Base-by-base conservation (phyloP, 2,888 invertebrate genomes). In the Torymus tubicola region DNA sequence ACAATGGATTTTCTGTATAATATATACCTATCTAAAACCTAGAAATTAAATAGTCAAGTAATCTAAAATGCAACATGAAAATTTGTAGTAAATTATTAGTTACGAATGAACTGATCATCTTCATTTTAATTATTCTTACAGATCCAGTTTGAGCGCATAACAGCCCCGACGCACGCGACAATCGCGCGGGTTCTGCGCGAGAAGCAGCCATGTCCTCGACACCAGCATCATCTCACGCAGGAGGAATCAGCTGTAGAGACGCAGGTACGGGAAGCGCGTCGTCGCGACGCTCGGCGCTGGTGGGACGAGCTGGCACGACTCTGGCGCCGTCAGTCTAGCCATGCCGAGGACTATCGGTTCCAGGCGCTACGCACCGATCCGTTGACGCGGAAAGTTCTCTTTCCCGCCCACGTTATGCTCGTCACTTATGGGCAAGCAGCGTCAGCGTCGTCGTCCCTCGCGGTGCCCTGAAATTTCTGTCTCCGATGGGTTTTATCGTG, bases 161-260 rank as follows among this genome's bases (percentile, higher is more conserved):
- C 93, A 10, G 94, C 94, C 0, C 94, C 94, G 1, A 95, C 95
- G 0, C 93, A 93, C 86, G 93, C 95, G 14, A 94, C 94, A n/a
- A 83, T 93, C 75, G 88, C 91, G 55, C 93, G 94, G 73, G 84
- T 81, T n/a, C 12, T 63, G 8, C 68, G 71, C 58, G 84, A 81
- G 2, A 82, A 83, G 24, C 80, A 80, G 12, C 60, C 81, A 4
- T 90, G 90, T 82, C 86, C 87, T 1, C 85, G 86, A 12, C 87
- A 88, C 57, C 81, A 78, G 61, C 85, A 86, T 21, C 87, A 84
- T 24, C 57, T 85, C 2, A 82, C 74, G 2, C 84, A 83, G 53
- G 83, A 86, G 16, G 85, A 88, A 42, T 80, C 69, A n/a, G 65
- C 76, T 11, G 50, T 84, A 63, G 84, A 76, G 52, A 65, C 74